Percentiles rank a stretch among this genome's conserved stretches.
These are phyloP conservation scores for Fregata magnificens DNA, from an alignment of 2,113 vertebrate species.

Conservation along the genomic window DNA sequence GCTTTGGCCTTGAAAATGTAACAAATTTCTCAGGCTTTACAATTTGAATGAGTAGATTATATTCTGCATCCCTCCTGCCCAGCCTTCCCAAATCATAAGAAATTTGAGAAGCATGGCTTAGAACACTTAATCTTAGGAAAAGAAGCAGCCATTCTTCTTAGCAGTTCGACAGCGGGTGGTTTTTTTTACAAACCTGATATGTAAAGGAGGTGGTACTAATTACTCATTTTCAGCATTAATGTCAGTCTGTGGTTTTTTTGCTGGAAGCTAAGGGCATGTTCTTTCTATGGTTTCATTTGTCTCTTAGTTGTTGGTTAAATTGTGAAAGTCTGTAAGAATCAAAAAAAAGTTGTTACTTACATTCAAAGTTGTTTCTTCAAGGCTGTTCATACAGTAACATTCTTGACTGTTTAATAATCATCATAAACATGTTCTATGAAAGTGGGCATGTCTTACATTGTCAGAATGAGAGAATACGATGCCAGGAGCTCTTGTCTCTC, in stretches of 20 bases:
- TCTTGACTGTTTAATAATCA: not conserved
- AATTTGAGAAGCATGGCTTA: not conserved
- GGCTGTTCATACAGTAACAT: not conserved
- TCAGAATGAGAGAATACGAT: not conserved
- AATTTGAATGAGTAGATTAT: not conserved
- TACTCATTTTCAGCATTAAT: not conserved
- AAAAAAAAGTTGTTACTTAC: not conserved
- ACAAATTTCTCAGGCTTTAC: not conserved
- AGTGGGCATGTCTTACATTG: not conserved
- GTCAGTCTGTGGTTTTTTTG: not conserved
- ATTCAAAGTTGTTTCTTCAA: not conserved
- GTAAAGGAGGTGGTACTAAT: not conserved
- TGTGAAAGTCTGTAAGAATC: not conserved
- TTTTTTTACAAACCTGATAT: not conserved
- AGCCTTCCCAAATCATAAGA: not conserved
- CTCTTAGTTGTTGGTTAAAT: not conserved
- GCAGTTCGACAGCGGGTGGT: not conserved
- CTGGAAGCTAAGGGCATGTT: not conserved
- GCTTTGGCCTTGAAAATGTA: not conserved
- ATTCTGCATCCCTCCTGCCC: not conserved
- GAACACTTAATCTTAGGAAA: not conserved
- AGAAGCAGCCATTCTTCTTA: not conserved
- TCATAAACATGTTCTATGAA: not conserved
- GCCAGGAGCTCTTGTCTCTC: not conserved
- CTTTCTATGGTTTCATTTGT: not conserved